A percentile compares a stretch with the other conserved stretches of the same genome.
These are phyloP conservation scores for Euglossa dilemma DNA, from an alignment of 1,140 invertebrate genomes.

Conservation along the genomic window DNA sequence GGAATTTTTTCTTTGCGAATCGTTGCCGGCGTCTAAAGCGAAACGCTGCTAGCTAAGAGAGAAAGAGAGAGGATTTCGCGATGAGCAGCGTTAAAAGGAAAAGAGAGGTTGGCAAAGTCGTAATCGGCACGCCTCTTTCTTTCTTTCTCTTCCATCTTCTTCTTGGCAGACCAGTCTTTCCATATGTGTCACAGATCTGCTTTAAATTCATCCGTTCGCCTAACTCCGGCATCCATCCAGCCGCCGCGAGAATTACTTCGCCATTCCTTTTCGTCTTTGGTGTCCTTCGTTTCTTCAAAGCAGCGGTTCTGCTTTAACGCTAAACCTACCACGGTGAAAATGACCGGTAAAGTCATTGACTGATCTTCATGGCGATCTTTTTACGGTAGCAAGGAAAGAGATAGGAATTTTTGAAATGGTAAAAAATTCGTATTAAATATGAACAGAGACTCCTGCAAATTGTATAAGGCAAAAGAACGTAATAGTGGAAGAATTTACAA, in stretches of 20 bases:
- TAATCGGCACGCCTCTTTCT: slow-evolving; percentile 20
- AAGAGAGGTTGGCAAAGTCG: background rate
- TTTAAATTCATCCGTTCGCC: slow-evolving; percentile 33
- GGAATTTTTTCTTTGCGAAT: background rate
- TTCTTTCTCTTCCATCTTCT: background rate
- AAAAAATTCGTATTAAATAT: no score
- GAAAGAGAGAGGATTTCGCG: background rate
- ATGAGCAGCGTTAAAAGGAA: slow-evolving; percentile 18
- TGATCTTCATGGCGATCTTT: no score
- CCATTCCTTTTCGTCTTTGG: background rate
- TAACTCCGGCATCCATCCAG: slow-evolving; percentile 15
- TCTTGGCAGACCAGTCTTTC: slow-evolving; percentile 10
- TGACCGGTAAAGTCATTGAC: no score
- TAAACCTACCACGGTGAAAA: no score
- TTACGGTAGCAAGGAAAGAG: no score
- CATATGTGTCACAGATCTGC: slow-evolving; percentile 8
- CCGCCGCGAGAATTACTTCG: slow-evolving; percentile 13
- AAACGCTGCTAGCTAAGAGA: background rate
- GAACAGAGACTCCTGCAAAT: no score
- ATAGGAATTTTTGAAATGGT: no score
- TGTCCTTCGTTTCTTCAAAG: background rate
- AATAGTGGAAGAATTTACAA: no score
- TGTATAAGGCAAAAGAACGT: no score
- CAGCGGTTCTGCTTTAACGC: no score
- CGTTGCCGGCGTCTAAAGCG: background rate